Percentiles rank a stretch among this genome's conserved stretches.
Evolutionary conservation across 2,113 vertebrate genomes (phyloP).

Genomic region (Cyanocitta stelleri): DNA sequence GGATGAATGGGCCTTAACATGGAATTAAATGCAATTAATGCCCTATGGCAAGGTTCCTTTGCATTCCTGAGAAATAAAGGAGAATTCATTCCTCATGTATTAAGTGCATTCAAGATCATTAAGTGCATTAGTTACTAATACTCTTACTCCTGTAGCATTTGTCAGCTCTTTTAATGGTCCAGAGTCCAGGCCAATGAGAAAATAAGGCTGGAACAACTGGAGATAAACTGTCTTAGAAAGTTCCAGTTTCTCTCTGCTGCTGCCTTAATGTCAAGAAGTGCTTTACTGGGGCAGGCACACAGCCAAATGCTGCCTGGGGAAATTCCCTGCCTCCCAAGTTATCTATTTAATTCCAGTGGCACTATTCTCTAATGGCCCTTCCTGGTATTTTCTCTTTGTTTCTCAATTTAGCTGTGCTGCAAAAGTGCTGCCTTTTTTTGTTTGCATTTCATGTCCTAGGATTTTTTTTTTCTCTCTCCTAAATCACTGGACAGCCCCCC

Average conservation of each 20-base stretch:
- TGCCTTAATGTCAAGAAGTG: neutral
- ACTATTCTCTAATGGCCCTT: neutral
- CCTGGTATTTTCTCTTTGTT: neutral
- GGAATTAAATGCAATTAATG: constrained; percentile 21
- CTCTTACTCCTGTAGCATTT: neutral
- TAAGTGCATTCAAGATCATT: neutral
- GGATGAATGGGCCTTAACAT: constrained; percentile 3
- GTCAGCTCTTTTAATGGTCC: neutral
- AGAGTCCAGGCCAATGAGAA: neutral
- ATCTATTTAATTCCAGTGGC: neutral
- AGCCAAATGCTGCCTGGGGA: constrained; percentile 3
- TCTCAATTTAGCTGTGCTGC: neutral
- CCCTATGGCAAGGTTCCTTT: neutral
- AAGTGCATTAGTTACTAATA: constrained; percentile 15
- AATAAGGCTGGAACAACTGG: neutral
- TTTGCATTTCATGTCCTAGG: neutral
- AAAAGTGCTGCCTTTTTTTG: neutral
- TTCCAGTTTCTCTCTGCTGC: neutral
- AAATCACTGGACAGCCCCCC: neutral
- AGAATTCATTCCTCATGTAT: neutral
- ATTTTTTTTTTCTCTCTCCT: no score
- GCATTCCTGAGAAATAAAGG: neutral
- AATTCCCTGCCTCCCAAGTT: neutral
- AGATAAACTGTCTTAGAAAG: neutral
- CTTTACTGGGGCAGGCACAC: neutral